Evolutionary conservation across 2,797 vertebrate species (phyloP), one percentile per base, ranked within the genome.

Genomic region (Poecilia wingei): DNA sequence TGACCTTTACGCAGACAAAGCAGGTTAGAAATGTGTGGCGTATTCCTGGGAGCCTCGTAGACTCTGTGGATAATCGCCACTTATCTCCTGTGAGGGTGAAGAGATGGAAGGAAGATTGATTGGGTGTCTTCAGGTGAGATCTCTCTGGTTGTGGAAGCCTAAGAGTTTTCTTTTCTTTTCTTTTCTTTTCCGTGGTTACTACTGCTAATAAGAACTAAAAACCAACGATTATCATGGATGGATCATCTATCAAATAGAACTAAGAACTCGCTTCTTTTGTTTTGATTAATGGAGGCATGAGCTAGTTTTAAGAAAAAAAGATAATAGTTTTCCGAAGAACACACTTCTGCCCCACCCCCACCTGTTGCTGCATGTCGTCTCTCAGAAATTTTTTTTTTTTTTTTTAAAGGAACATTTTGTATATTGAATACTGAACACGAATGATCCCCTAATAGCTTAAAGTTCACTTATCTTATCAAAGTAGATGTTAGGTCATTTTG

Each of bases 21-120:
- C 72, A 71, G 57, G 66, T 73, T 81, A 49, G 57, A 39, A 81
- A 77, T 76, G 43, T 84, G 81, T 72, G 81, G 77, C 70, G 81
- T 82, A 45, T 79, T 61, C 68, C 22, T 20, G 78, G 77, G 77
- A 83, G 57, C 57, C 20, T 70, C 82, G 68, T 71, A 69, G 61
- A 66, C 43, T 76, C 28, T 36, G 5, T 16, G 8, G 70, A 66
- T 57, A 73, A 83, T 74, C 55, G 53, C 47, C 10, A 10, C 45
- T 78, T 33, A 1, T 77, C 20, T 77, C 51, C n/a, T 61, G 9
- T 72, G 46, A 22, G 59, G 73, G 25, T 12, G 61, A 49, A n/a
- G 1, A 43, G 64, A 73, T 28, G 43, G 79, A 13, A 70, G 66
- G 41, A 49, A 68, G 41, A 53, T 39, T 49, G 6, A 53, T 39